These are phyloP conservation scores for Gymnocypris eckloni DNA, from an alignment of 2,797 vertebrate genomes.

Conservation along the genomic window DNA sequence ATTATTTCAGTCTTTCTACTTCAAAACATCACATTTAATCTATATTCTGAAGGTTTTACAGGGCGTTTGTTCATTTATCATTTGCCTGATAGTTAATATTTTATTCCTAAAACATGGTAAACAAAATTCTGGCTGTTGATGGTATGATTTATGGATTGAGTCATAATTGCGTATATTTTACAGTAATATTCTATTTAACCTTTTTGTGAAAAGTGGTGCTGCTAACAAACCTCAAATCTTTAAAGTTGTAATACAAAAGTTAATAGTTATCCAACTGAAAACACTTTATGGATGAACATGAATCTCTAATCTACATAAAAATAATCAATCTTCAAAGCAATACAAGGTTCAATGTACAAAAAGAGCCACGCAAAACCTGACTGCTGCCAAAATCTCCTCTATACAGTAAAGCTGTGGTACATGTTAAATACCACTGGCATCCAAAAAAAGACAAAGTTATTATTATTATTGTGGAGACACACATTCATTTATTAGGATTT, in stretches of 20 bases:
- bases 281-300: neutral
- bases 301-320: neutral
- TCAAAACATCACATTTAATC: no score
- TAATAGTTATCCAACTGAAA: neutral
- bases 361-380: neutral
- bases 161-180: neutral
- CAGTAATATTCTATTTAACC: neutral
- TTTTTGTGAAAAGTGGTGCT: neutral
- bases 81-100: neutral
- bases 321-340: neutral
- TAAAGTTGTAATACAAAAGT: neutral
- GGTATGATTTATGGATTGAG: neutral
- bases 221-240: neutral
- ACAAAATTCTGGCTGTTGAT: neutral
- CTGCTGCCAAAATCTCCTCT: neutral
- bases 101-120: neutral
- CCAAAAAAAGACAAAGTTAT: neutral
- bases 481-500: neutral
- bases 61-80: no score
- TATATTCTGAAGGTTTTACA: no score
- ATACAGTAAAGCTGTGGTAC: neutral
- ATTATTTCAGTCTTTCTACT: no score
- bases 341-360: conserved; percentile 13
- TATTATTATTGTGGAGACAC: neutral
- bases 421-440: neutral